A percentile compares a stretch with the other conserved stretches of the same genome.
Evolutionary conservation across 2,888 invertebrate genomes (phyloP).

Genomic region (Athetis lepigone): DNA sequence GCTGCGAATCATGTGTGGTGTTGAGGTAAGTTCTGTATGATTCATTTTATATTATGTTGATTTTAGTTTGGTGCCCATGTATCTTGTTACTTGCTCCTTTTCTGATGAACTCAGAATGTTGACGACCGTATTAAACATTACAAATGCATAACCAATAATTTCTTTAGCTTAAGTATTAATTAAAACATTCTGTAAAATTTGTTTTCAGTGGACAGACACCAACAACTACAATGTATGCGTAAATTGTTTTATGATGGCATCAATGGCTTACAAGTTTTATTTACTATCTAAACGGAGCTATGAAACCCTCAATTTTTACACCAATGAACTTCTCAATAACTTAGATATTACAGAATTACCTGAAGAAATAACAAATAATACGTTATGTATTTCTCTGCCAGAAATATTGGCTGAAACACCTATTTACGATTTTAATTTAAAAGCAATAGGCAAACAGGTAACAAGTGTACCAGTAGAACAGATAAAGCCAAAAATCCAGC

Average conservation of each 20-base stretch:
- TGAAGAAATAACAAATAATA: conserved; percentile 63
- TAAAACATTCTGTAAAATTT: neutral
- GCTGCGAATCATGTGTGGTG: conserved; percentile 72
- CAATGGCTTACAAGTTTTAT: conserved; percentile 80
- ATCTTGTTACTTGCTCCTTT: neutral
- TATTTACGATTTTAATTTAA: conserved; percentile 71
- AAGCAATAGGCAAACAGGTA: conserved; percentile 63
- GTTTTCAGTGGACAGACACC: conserved; percentile 72
- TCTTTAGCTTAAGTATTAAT: neutral
- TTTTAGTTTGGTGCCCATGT: neutral
- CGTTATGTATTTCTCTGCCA: conserved; percentile 77
- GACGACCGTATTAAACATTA: neutral
- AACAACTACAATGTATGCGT: conserved; percentile 79
- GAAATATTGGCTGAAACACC: conserved; percentile 58
- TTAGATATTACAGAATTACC: conserved; percentile 67
- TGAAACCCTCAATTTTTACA: conserved; percentile 76
- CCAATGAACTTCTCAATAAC: conserved; percentile 71
- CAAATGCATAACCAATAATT: neutral
- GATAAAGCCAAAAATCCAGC: too few relatives aligned
- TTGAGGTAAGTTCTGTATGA: conserved; percentile 67
- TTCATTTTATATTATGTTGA: neutral
- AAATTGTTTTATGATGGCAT: conserved; percentile 77
- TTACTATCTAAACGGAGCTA: conserved; percentile 72
- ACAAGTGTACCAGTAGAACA: neutral
- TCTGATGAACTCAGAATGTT: neutral